These are phyloP conservation scores for Anas platyrhynchos DNA, from an alignment of 2,113 vertebrate genomes.

Conservation along the genomic window DNA sequence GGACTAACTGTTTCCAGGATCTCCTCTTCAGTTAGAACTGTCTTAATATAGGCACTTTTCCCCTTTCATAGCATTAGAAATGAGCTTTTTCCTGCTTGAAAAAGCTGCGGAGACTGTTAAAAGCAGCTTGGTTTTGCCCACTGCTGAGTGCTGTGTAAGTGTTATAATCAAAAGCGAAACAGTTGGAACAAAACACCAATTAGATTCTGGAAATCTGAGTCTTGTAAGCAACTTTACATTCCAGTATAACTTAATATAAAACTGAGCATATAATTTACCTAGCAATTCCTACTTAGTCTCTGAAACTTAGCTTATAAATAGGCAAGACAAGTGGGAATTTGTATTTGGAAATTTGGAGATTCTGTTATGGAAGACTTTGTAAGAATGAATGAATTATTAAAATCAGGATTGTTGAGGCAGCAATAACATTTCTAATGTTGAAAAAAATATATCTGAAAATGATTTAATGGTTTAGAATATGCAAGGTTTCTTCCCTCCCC, in stretches of 20 bases:
- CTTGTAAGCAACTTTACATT: neutral
- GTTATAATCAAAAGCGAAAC: neutral
- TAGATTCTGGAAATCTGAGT: conserved; percentile 5
- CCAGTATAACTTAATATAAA: neutral
- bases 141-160: neutral
- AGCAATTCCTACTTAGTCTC: neutral
- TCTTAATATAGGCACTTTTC: neutral
- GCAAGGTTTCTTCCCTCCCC: rapidly evolving
- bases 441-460: neutral
- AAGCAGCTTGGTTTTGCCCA: neutral
- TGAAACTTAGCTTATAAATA: neutral
- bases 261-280: neutral
- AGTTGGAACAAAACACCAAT: neutral
- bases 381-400: neutral
- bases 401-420: neutral
- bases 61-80: neutral
- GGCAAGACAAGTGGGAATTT: neutral
- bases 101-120: neutral
- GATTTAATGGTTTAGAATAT: neutral
- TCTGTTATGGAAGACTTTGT: neutral
- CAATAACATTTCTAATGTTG: neutral
- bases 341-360: neutral
- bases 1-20: neutral
- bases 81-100: neutral
- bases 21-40: neutral